Evolutionary conservation across 2,888 invertebrate species (phyloP).

Genomic region (Eupithecia dodoneata): DNA sequence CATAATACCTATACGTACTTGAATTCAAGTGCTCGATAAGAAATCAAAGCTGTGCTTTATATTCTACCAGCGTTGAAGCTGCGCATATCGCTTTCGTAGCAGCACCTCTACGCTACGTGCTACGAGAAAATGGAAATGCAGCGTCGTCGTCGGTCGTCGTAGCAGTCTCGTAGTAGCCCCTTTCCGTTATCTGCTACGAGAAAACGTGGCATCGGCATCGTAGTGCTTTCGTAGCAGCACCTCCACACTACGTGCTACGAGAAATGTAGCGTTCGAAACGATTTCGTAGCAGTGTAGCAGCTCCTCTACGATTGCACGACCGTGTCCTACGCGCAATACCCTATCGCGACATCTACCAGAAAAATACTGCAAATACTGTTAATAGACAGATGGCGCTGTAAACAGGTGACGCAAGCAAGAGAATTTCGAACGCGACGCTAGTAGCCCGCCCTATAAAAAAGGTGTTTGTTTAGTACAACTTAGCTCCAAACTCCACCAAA

Average conservation of each 20-base stretch:
- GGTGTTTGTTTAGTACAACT: not conserved
- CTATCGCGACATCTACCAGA: not conserved
- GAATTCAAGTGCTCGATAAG: not conserved
- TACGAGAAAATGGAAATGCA: not conserved
- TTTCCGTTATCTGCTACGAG: not conserved
- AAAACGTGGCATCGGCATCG: not conserved
- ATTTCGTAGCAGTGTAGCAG: slow-evolving; percentile 11
- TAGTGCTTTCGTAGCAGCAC: slow-evolving; percentile 7
- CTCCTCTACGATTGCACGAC: slow-evolving; percentile 9
- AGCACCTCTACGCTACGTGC: slow-evolving; percentile 8
- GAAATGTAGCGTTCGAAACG: not conserved
- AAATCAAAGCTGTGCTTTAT: not conserved
- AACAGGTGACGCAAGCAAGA: not conserved
- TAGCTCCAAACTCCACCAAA: no score
- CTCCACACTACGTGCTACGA: slow-evolving; percentile 7
- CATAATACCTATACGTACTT: not conserved
- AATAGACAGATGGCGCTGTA: slow-evolving; percentile 2
- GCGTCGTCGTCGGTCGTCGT: not conserved
- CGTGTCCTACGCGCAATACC: not conserved
- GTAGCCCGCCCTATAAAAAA: not conserved
- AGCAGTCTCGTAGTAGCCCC: not conserved
- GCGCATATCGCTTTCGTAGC: not conserved
- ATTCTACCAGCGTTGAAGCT: not conserved
- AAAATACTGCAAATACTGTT: not conserved
- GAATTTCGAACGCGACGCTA: not conserved